A percentile compares a stretch with the other conserved stretches of the same genome.
These are phyloP conservation scores for Tromatobia lineatoria DNA, from an alignment of 2,888 invertebrate species.

Conservation along the genomic window DNA sequence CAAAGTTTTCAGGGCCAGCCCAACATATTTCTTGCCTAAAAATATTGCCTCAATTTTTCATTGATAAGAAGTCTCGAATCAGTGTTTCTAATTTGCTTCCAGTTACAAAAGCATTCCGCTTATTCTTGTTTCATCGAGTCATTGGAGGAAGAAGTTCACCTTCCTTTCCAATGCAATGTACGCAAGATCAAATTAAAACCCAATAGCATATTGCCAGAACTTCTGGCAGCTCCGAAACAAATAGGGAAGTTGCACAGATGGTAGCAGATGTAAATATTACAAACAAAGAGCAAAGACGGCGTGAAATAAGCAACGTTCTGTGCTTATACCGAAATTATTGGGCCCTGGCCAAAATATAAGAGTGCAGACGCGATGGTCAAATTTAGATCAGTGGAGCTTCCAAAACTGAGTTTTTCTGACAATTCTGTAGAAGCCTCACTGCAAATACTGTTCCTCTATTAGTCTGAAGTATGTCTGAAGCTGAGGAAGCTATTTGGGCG, in stretches of 20 bases:
- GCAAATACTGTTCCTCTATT: not conserved
- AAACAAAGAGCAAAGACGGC: conserved; percentile 58
- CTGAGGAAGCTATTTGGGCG: conserved; percentile 49
- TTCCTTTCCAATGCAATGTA: not conserved
- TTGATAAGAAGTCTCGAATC: too few relatives aligned
- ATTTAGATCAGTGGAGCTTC: conserved; percentile 68
- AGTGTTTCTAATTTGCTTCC: too few relatives aligned
- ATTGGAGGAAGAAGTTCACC: not conserved
- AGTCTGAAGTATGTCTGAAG: conserved; percentile 31
- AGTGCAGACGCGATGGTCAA: conserved; percentile 61
- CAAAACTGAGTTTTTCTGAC: conserved; percentile 62
- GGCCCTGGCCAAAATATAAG: conserved; percentile 68
- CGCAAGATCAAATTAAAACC: not conserved
- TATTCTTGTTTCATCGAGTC: not conserved
- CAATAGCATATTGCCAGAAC: not conserved
- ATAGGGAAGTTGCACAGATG: not conserved
- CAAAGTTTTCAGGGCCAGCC: too few relatives aligned
- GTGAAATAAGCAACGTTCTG: conserved; percentile 46
- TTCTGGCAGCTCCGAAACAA: not conserved
- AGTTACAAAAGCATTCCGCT: too few relatives aligned
- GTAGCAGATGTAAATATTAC: conserved; percentile 12
- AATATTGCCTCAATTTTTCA: too few relatives aligned
- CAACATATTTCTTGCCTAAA: too few relatives aligned
- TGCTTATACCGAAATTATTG: conserved; percentile 63
- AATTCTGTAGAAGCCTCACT: conserved; percentile 42